phyloP scores from a whole-genome alignment of 2,113 vertebrate genomes.

The Mellivora capensis region DNA sequence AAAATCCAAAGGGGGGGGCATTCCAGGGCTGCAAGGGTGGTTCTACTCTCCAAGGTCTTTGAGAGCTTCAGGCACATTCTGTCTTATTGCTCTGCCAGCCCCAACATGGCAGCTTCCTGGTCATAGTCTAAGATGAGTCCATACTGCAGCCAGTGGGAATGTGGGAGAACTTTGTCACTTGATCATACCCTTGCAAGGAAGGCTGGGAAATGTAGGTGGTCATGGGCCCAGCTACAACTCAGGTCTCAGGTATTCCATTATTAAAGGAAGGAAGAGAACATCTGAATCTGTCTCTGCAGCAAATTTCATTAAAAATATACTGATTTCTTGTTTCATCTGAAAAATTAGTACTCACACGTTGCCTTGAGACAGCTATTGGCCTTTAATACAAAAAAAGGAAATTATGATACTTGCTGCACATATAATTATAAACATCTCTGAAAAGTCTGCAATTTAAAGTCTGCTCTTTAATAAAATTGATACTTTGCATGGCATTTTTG shows the following conservation, averaged over 20 bases:
- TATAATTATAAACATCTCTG: constrained; percentile 35
- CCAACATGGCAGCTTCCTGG: neutral
- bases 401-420: constrained; percentile 2
- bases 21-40: neutral
- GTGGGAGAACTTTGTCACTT: neutral
- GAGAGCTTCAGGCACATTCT: neutral
- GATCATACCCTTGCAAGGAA: neutral
- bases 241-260: neutral
- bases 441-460: constrained; percentile 42
- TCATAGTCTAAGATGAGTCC: neutral
- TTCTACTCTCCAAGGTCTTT: neutral
- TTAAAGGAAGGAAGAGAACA: neutral
- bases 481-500: constrained; percentile 17
- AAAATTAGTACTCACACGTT: constrained; percentile 3
- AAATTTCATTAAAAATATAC: constrained; percentile 11
- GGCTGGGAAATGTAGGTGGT: neutral
- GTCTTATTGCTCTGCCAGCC: neutral
- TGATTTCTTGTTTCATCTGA: constrained; percentile 33
- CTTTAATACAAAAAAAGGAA: constrained; percentile 19
- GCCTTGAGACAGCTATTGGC: neutral
- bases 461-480: constrained; percentile 45
- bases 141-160: neutral
- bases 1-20: neutral
- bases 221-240: neutral
- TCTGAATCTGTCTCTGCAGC: neutral